Base-by-base conservation (phyloP, 2,113 vertebrate genomes). In the Menidia beryllina region DNA sequence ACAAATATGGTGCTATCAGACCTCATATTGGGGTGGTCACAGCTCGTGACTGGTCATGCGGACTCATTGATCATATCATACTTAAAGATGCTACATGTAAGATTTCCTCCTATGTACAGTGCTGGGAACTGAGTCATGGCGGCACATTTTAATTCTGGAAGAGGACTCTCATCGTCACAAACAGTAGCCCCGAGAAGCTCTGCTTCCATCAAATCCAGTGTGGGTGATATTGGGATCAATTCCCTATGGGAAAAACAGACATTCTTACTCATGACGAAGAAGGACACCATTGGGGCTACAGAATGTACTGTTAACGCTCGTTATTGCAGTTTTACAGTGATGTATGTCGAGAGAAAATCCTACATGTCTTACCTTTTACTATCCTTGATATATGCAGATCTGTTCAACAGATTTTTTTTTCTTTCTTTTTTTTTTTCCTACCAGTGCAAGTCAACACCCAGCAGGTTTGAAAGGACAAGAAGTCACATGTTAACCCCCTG, bases 351-450 rank as follows among this genome's bases (percentile, higher is more conserved):
- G 85, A 90, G 88, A 86, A 84, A 87, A 87, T 89, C 89, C 80
- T 84, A 83, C 86, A 80, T 80, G 83, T 75, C 77, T 82, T 78
- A 86, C 78, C 78, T 87, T 68, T 87, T 80, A 88, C 95, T 95
- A 95, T 96, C 93, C 95, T 98, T 94, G 94, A 98, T 97, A 99
- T 98, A 98, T 98, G 97, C 98, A 99, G 96, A 99, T 98, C 90
- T 94, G 95, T 98, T 98, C 94, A 96, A 97, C 95, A 97, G 95
- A 95, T 94, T 95, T 97, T 98, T 87, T 96, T 93, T 72, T 51
- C 49, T 49, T 41, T 54, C 41, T 15, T 93, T 21, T 69, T 21
- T 63, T 62, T 45, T 60, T 79, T 95, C 79, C 71, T 96, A 96
- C 94, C 94, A 94, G 94, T 97, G 95, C 96, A 96, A 96, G 95